A percentile compares a stretch with the other conserved stretches of the same genome.
phyloP scores from a whole-genome alignment of 2,797 vertebrate genomes.

The Carcharodon carcharias region DNA sequence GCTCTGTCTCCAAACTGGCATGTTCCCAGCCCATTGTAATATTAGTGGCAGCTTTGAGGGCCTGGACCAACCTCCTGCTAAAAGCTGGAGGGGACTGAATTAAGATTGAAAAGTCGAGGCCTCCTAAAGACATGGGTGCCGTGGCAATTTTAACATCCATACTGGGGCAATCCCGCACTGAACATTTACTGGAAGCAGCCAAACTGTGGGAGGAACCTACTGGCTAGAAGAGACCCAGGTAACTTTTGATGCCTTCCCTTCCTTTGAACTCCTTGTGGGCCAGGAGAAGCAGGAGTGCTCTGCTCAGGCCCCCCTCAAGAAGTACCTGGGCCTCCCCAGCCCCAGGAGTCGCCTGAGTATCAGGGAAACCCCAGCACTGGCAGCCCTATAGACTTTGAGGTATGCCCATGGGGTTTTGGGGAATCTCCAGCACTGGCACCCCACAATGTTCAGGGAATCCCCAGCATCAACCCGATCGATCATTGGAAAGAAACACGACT shows the following conservation, averaged over 20 bases:
- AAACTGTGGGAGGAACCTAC: no score
- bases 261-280: background rate
- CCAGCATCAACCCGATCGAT: background rate
- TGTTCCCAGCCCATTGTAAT: background rate
- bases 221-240: background rate
- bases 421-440: background rate
- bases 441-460: background rate
- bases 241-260: background rate
- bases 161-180: background rate
- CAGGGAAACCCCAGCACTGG: background rate
- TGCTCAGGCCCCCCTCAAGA: background rate
- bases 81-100: background rate
- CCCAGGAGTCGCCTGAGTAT: background rate
- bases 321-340: background rate
- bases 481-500: background rate
- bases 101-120: background rate
- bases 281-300: background rate
- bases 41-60: background rate
- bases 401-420: background rate
- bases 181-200: background rate
- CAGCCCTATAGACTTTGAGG: no score
- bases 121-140: background rate
- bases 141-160: background rate
- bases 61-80: background rate
- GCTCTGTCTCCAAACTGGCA: background rate